phyloP scores from a whole-genome alignment of 2,888 invertebrate genomes.

The Lithophane socia region DNA sequence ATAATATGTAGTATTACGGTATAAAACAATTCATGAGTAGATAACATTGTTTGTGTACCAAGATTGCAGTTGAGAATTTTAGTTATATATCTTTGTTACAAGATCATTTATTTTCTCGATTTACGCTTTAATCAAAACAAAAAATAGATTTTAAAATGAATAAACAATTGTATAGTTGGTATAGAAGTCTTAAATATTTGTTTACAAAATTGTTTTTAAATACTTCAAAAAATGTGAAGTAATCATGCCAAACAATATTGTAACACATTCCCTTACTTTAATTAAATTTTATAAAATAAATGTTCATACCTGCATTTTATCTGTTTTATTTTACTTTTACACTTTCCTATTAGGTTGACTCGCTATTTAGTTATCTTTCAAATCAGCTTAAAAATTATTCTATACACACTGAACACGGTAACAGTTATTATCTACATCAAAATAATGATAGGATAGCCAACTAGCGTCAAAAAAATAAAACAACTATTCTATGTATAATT shows the following conservation, averaged over 20 bases:
- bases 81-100: neutral
- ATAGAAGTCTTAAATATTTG: constrained; percentile 8
- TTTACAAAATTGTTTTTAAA: constrained; percentile 32
- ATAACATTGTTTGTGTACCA: neutral
- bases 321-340: neutral
- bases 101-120: neutral
- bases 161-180: constrained; percentile 24
- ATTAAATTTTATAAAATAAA: constrained; percentile 5
- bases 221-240: constrained; percentile 30
- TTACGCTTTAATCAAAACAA: neutral
- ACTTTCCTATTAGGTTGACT: neutral
- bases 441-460: constrained; percentile 49
- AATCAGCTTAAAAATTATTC: constrained; percentile 27
- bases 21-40: constrained; percentile 9
- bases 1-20: neutral
- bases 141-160: constrained; percentile 4
- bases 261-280: neutral
- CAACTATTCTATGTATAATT: constrained; percentile 42
- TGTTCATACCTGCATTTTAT: neutral
- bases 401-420: constrained; percentile 42
- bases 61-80: neutral
- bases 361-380: neutral
- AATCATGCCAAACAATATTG: neutral
- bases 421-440: constrained; percentile 46
- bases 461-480: constrained; percentile 57